Conservation (phyloP, 2,113 vertebrate species). For the Lepisosteus osseus region DNA sequence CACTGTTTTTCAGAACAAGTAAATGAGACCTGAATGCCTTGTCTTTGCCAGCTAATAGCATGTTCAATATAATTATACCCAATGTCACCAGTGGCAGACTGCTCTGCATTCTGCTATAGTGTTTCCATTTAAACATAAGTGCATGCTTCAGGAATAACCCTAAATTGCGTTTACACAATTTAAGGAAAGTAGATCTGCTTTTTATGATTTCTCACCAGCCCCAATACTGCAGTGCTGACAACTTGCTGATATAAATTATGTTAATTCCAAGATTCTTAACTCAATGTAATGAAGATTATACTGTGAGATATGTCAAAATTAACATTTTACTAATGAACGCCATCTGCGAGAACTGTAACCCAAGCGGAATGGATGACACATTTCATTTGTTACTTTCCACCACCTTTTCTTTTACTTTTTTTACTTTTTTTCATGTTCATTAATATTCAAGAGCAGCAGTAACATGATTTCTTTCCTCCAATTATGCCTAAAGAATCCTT, state of each 20-base stretch:
- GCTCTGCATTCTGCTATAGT: background rate
- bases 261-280: slow-evolving; percentile 1
- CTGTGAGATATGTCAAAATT: slow-evolving; percentile 16
- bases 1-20: slow-evolving; percentile 2
- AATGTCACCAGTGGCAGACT: slow-evolving; percentile 10
- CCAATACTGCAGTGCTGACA: background rate
- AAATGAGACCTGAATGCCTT: background rate
- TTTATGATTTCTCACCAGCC: background rate
- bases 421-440: background rate
- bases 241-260: slow-evolving; percentile 14
- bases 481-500: slow-evolving; percentile 9
- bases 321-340: slow-evolving; percentile 17
- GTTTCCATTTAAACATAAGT: slow-evolving; percentile 18
- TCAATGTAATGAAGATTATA: background rate
- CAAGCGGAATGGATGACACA: background rate
- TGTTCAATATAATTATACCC: slow-evolving; percentile 17
- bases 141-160: background rate
- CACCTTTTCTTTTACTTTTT: background rate
- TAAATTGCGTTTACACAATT: background rate
- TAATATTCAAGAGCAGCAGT: slow-evolving; percentile 6
- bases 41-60: slow-evolving; percentile 8
- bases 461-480: slow-evolving; percentile 10
- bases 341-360: slow-evolving; percentile 12
- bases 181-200: background rate
- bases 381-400: background rate